These are phyloP conservation scores for Quadroppia sp. DNA, from an alignment of 2,888 invertebrate species.

Conservation along the genomic window DNA sequence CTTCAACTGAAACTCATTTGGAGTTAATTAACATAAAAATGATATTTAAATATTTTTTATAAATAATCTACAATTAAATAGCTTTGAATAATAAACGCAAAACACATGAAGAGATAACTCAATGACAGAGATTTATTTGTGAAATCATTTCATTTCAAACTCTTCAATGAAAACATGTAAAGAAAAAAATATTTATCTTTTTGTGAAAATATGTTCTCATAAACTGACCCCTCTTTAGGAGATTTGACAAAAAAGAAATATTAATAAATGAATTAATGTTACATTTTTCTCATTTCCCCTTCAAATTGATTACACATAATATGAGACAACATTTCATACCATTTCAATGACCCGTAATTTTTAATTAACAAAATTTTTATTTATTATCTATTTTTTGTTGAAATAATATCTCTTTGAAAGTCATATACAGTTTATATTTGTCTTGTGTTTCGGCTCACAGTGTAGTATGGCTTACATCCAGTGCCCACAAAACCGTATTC, in stretches of 20 bases:
- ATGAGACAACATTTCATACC: not conserved
- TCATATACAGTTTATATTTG: not conserved
- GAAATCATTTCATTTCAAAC: constrained; percentile 1
- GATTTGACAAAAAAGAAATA: not conserved
- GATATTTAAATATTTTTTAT: too few relatives aligned
- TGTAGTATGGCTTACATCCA: too few relatives aligned
- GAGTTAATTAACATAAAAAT: too few relatives aligned
- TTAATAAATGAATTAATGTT: not conserved
- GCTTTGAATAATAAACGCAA: not conserved
- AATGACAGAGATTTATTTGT: constrained; percentile 29
- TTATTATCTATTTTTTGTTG: constrained; percentile 3
- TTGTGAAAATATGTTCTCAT: not conserved
- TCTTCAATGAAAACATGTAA: not conserved
- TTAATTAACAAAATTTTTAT: constrained; percentile 5
- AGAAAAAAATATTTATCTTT: not conserved
- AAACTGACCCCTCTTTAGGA: not conserved
- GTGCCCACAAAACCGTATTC: too few relatives aligned
- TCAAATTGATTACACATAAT: constrained; percentile 17
- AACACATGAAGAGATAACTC: not conserved
- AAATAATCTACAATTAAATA: constrained; percentile 5
- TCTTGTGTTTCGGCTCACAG: not conserved
- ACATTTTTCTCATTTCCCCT: constrained; percentile 1
- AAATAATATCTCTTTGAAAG: not conserved
- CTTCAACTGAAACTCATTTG: too few relatives aligned
- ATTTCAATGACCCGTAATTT: constrained; percentile 10